Evolutionary conservation across 2,113 vertebrate species (phyloP).

Genomic region (Gnathonemus echidnorhynchus): DNA sequence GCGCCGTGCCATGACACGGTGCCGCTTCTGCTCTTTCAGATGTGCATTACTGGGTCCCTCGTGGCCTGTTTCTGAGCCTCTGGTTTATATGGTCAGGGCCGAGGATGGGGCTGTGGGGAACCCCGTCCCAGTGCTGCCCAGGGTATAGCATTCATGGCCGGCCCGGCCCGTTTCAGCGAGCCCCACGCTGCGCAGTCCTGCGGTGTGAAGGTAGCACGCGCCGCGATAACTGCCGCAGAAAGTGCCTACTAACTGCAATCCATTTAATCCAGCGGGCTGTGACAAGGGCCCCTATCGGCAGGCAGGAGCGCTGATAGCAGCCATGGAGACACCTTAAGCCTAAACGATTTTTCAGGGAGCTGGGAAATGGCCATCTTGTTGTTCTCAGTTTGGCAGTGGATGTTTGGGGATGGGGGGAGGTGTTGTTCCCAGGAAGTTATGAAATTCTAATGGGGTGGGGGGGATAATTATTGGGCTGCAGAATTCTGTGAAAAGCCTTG

Average conservation of each 20-base stretch:
- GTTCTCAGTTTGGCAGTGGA: not conserved
- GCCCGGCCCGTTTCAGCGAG: not conserved
- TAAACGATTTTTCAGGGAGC: slow-evolving; percentile 34
- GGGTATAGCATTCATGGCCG: not conserved
- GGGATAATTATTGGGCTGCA: not conserved
- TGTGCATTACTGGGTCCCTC: not conserved
- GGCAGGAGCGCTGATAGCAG: slow-evolving; percentile 37
- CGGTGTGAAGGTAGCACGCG: slow-evolving; percentile 26
- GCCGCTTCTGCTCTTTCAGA: not conserved
- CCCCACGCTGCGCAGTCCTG: not conserved
- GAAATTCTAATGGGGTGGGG: not conserved
- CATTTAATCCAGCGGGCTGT: slow-evolving; percentile 48
- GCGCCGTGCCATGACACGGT: not conserved
- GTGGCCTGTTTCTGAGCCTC: not conserved
- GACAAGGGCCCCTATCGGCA: slow-evolving; percentile 39
- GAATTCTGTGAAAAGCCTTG: not conserved
- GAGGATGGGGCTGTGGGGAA: not conserved
- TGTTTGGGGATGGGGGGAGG: not conserved
- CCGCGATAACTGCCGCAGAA: slow-evolving; percentile 36
- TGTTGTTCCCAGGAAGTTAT: not conserved
- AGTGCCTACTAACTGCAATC: slow-evolving; percentile 37
- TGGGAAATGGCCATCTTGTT: slow-evolving; percentile 26
- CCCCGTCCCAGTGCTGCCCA: too few relatives aligned
- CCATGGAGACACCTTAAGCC: slow-evolving; percentile 38
- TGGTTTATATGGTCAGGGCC: not conserved